These are phyloP conservation scores for Phoebastria nigripes DNA, from an alignment of 2,797 vertebrate species.

Conservation along the genomic window DNA sequence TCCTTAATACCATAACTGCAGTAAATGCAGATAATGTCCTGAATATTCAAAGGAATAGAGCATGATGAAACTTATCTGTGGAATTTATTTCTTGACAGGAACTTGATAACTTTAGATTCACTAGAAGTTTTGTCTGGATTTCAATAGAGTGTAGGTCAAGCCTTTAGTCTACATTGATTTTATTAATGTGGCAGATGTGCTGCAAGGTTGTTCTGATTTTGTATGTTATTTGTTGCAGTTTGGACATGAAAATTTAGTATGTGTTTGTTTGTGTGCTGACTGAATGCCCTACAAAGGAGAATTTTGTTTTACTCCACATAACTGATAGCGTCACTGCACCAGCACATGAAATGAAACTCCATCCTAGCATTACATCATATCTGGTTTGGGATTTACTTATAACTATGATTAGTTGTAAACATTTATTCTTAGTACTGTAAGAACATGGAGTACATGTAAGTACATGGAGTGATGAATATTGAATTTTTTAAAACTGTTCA, in stretches of 20 bases:
- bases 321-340: background rate
- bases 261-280: background rate
- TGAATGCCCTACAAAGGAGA: background rate
- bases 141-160: background rate
- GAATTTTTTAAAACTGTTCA: background rate
- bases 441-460: background rate
- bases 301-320: background rate
- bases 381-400: background rate
- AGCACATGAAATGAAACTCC: background rate
- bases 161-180: background rate
- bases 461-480: background rate
- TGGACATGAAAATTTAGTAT: background rate
- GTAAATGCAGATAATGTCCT: background rate
- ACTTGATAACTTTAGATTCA: background rate
- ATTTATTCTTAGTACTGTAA: background rate
- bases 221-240: background rate
- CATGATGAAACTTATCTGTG: background rate
- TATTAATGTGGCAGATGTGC: background rate
- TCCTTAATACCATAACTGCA: background rate
- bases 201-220: background rate
- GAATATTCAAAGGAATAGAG: background rate
- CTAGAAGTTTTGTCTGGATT: background rate
- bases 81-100: background rate
- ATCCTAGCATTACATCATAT: background rate
- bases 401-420: background rate